Conservation (phyloP, 2,797 vertebrate genomes). For the Gadopsis marmoratus region DNA sequence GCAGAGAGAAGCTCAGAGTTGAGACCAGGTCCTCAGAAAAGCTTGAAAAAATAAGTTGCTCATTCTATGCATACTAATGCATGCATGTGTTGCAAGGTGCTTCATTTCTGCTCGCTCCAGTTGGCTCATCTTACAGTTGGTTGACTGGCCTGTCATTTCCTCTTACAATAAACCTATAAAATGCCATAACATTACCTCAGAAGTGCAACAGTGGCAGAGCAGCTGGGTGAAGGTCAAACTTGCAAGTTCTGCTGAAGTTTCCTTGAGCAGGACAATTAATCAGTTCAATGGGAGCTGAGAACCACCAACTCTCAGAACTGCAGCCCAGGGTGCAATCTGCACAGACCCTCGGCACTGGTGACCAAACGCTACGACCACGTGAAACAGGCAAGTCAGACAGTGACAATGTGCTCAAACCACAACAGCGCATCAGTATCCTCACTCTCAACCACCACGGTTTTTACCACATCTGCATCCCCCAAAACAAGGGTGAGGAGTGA, state of each 20-base stretch:
- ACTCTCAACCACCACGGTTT: conserved; percentile 21
- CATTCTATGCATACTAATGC: conserved; percentile 71
- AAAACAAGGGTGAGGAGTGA: conserved; percentile 28
- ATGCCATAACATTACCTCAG: conserved; percentile 51
- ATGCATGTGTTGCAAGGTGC: conserved; percentile 50
- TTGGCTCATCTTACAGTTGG: conserved; percentile 51
- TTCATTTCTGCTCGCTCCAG: conserved; percentile 43
- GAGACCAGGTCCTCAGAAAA: conserved; percentile 48
- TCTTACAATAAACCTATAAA: conserved; percentile 57
- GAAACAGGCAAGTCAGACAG: conserved; percentile 11
- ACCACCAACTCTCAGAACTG: conserved; percentile 19
- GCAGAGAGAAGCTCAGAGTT: conserved; percentile 39
- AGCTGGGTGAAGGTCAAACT: conserved; percentile 49
- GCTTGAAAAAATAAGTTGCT: conserved; percentile 34
- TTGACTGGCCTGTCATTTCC: conserved; percentile 52
- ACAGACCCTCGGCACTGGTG: not conserved
- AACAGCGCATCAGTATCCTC: conserved; percentile 24
- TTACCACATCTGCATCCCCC: conserved; percentile 26
- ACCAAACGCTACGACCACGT: not conserved
- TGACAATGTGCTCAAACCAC: conserved; percentile 31
- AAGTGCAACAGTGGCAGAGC: conserved; percentile 50
- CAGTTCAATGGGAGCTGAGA: conserved; percentile 7
- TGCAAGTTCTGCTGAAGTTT: conserved; percentile 53
- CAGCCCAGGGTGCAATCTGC: not conserved
- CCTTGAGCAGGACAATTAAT: conserved; percentile 32